phyloP scores from a whole-genome alignment of 2,113 vertebrate species.

The Epinephelus lanceolatus region DNA sequence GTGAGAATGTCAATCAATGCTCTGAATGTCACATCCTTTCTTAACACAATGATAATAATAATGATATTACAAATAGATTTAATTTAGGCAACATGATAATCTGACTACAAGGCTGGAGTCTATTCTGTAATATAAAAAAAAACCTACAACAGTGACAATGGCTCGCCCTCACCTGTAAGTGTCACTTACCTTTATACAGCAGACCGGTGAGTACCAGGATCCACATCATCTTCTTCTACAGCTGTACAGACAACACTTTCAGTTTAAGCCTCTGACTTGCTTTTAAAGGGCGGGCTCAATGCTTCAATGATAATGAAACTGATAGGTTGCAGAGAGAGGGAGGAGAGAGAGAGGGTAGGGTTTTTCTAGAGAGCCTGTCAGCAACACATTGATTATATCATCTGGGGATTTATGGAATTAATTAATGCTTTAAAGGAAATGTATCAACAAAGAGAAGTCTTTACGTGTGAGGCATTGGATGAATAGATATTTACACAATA shows the following conservation, averaged over 20 bases:
- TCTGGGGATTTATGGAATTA: not conserved
- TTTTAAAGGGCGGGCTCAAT: fast-evolving
- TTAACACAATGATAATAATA: too few relatives aligned
- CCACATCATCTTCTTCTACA: slow-evolving; percentile 12
- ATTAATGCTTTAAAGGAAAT: not conserved
- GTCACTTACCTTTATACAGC: slow-evolving; percentile 41
- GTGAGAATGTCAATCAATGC: too few relatives aligned
- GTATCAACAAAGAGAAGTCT: too few relatives aligned
- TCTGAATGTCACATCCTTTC: too few relatives aligned
- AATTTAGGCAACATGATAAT: not conserved
- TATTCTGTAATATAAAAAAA: not conserved
- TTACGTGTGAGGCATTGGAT: not conserved
- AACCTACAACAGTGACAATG: not conserved
- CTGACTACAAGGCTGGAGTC: not conserved
- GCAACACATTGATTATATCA: too few relatives aligned
- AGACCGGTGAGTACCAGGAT: not conserved
- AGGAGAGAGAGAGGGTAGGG: not conserved
- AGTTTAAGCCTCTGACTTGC: not conserved
- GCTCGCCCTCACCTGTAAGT: fast-evolving
- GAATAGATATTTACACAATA: not conserved
- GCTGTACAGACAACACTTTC: not conserved
- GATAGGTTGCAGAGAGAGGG: fast-evolving
- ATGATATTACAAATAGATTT: not conserved
- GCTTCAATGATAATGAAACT: slow-evolving; percentile 2
- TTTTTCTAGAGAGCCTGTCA: not conserved